Conservation (phyloP, 1,140 invertebrate species). For the Conus betulinus region DNA sequence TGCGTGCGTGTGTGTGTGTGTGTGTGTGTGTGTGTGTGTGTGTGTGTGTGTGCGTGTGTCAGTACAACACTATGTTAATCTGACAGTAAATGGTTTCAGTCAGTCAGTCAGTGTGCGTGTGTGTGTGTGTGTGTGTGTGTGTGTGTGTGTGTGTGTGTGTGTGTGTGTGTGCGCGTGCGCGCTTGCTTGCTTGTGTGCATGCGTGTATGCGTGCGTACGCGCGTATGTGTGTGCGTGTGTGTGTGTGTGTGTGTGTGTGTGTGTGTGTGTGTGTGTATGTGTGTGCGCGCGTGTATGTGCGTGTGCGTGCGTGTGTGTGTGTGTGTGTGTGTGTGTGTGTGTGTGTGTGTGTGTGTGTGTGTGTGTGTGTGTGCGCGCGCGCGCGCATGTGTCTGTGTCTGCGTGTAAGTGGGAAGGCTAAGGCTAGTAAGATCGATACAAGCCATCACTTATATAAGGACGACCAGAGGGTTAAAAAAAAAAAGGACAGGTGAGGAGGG, state of each 20-base stretch:
- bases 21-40: neutral
- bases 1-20: too few species aligned
- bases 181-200: neutral
- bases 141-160: neutral
- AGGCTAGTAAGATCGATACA: too few species aligned
- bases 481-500: too few species aligned
- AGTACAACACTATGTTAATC: too few species aligned
- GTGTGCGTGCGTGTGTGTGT: neutral
- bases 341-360: conserved; percentile 5
- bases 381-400: neutral
- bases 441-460: too few species aligned
- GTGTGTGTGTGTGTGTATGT: neutral
- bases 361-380: neutral
- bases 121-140: too few species aligned
- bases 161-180: neutral
- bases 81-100: too few species aligned
- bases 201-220: neutral
- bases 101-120: too few species aligned
- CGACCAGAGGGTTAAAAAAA: too few species aligned
- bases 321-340: neutral
- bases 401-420: too few species aligned
- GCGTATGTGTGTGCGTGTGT: neutral
- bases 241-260: neutral
- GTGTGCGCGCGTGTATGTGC: neutral
- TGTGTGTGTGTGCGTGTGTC: neutral